Evolutionary conservation across 2,888 invertebrate genomes (phyloP).

Genomic region (Tetramorium bicarinatum): DNA sequence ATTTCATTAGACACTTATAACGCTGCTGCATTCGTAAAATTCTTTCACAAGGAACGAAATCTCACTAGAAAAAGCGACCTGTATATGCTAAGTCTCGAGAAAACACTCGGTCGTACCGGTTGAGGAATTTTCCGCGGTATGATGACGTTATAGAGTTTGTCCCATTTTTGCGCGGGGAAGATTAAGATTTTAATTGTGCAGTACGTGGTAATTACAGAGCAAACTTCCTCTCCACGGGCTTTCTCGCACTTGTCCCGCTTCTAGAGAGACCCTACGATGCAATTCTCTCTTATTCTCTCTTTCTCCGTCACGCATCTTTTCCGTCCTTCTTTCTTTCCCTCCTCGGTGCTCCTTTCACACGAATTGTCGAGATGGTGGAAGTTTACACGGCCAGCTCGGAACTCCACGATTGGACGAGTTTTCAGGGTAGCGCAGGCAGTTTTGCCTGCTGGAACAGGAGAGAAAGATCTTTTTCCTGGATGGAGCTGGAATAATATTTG

Average conservation of each 20-base stretch:
- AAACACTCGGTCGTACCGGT: constrained; percentile 27
- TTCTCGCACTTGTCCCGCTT: constrained; percentile 46
- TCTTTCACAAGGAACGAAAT: constrained; percentile 29
- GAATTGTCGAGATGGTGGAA: constrained; percentile 55
- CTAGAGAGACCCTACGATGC: constrained; percentile 26
- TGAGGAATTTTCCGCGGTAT: constrained; percentile 55
- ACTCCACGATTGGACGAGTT: constrained; percentile 64
- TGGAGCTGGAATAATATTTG: constrained; percentile 73
- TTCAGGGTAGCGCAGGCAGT: constrained; percentile 55
- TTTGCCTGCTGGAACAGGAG: constrained; percentile 52
- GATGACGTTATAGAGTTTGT: constrained; percentile 59
- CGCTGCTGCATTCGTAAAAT: constrained; percentile 37
- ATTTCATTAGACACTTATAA: constrained; percentile 37
- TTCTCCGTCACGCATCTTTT: constrained; percentile 63
- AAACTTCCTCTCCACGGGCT: constrained; percentile 66
- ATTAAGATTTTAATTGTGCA: constrained; percentile 81
- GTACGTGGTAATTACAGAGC: constrained; percentile 69
- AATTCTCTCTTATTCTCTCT: constrained; percentile 43
- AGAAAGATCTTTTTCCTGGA: constrained; percentile 53
- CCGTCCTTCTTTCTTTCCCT: constrained; percentile 25
- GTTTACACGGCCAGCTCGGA: constrained; percentile 61
- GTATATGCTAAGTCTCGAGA: constrained; percentile 26
- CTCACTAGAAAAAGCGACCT: constrained; percentile 1
- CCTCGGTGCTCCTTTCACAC: constrained; percentile 17
- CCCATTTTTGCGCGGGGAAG: constrained; percentile 69